These are phyloP conservation scores for Cheilosia impressa DNA, from an alignment of 2,888 invertebrate genomes.

Conservation along the genomic window DNA sequence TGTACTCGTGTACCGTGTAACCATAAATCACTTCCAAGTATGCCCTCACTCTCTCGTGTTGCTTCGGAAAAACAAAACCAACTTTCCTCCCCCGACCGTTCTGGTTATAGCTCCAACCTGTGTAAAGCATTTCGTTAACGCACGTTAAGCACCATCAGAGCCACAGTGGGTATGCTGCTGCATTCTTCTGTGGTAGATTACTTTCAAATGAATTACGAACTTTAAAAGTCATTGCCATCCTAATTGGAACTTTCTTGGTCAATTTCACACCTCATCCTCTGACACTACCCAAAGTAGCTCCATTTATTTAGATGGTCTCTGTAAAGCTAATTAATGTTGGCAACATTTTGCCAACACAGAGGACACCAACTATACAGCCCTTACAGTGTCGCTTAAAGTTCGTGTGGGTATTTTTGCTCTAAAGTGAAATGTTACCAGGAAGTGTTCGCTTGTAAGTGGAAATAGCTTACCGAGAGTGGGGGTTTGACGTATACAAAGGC, in stretches of 20 bases:
- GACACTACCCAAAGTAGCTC: neutral
- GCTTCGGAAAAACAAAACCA: conserved; percentile 28
- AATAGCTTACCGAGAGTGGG: neutral
- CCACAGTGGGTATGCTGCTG: conserved; percentile 25
- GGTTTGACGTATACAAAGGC: conserved; percentile 7
- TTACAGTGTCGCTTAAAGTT: conserved; percentile 18
- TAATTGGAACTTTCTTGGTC: conserved; percentile 68
- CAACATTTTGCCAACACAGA: neutral
- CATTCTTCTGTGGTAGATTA: conserved; percentile 70
- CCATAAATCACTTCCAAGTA: conserved; percentile 65
- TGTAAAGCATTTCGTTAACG: conserved; percentile 20
- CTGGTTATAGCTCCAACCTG: neutral
- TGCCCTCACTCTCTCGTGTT: conserved; percentile 8
- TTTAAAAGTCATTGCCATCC: conserved; percentile 59
- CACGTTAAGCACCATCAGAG: conserved; percentile 35
- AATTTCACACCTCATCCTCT: conserved; percentile 56
- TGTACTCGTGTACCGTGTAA: conserved; percentile 39
- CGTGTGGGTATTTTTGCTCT: conserved; percentile 1
- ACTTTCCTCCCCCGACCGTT: neutral
- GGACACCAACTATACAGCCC: neutral
- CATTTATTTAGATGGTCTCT: conserved; percentile 16
- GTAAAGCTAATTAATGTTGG: conserved; percentile 41
- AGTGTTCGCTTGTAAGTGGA: conserved; percentile 1
- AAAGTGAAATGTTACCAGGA: conserved; percentile 6
- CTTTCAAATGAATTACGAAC: conserved; percentile 66